Evolutionary conservation across 53 echinoderm and acorn worm genomes (phyloP), one percentile per base, ranked within the genome.

Genomic region (Henricia sp.): DNA sequence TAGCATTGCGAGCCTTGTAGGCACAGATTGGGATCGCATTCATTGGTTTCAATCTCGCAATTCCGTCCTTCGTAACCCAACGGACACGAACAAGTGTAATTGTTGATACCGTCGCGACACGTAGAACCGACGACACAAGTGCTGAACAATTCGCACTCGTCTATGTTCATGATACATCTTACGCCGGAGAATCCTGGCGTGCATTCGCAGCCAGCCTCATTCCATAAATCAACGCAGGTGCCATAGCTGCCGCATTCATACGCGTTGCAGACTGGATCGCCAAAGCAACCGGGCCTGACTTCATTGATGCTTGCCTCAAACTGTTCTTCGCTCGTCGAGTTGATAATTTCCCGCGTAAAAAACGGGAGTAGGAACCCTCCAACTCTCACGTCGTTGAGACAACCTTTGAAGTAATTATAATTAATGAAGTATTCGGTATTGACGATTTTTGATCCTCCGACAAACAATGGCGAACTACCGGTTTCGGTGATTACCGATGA

Each of bases 331-430:
- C 89, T 91, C 28, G 84, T 83, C 3, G 89, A 85, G 53, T 90
- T 92, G 58, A 89, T 86, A 20, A 42, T 70, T 10, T 86, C 53
- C 13, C 62, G 57, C 21, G 80, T 41, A 56, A 88, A 92, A 65
- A 92, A 95, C 0, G 99, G 95, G 4, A 99, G 80, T 4, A 99
- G 89, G 68, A 88, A 48, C 26, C 83, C 91, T 3, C 99, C 95
- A 12, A 99, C 87, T 40, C 99, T 71, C 2, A 99, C 84, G 1
- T 95, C 91, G 6, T 99, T 88, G 14, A 99, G 70, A 50, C 94
- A 92, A 10, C 99, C 99, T 10, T 85, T 53, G 29, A 86, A 99
- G 11, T 80, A 50, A 19, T 82, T 84, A 44, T 52, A 76, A 55
- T 82, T 72, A 23, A 27, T 28, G 58, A 92, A 88, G 58, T 67